Percentiles rank a stretch among this genome's conserved stretches.
Evolutionary conservation across 2,888 invertebrate species (phyloP).

Genomic region (Apotomis turbidana): DNA sequence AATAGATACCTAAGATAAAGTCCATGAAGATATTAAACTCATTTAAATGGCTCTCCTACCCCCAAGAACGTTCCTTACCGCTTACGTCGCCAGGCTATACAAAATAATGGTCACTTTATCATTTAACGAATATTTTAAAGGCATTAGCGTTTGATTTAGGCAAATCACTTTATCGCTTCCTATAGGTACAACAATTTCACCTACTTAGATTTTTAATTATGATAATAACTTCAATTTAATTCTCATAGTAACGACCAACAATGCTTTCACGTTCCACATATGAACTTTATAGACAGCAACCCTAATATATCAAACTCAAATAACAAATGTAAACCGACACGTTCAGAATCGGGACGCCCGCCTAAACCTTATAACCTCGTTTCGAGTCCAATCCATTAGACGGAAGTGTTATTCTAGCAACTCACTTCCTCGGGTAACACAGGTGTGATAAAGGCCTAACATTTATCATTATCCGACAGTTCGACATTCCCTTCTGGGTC

Average conservation of each 20-base stretch:
- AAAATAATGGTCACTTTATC: too few species aligned
- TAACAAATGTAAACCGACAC: conserved; percentile 38
- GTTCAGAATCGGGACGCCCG: conserved; percentile 32
- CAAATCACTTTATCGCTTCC: neutral
- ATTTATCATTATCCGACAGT: conserved; percentile 53
- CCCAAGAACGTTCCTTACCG: too few species aligned
- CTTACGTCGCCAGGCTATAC: too few species aligned
- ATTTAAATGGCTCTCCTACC: too few species aligned
- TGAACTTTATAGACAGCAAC: conserved; percentile 17
- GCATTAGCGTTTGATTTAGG: too few species aligned
- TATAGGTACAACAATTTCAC: neutral
- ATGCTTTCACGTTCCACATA: neutral
- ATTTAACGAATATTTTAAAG: too few species aligned
- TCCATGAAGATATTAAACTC: too few species aligned
- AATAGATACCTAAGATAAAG: too few species aligned
- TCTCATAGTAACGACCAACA: neutral
- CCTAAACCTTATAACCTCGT: conserved; percentile 44
- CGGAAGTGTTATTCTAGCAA: conserved; percentile 34
- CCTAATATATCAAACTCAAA: conserved; percentile 32
- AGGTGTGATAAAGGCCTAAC: conserved; percentile 50
- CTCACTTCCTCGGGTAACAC: conserved; percentile 35
- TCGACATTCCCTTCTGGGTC: conserved; percentile 43
- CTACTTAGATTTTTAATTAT: conserved; percentile 4
- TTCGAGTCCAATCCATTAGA: conserved; percentile 51
- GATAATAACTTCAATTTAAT: neutral